Conservation (phyloP, 2,797 vertebrate genomes). For the Mareca strepera region DNA sequence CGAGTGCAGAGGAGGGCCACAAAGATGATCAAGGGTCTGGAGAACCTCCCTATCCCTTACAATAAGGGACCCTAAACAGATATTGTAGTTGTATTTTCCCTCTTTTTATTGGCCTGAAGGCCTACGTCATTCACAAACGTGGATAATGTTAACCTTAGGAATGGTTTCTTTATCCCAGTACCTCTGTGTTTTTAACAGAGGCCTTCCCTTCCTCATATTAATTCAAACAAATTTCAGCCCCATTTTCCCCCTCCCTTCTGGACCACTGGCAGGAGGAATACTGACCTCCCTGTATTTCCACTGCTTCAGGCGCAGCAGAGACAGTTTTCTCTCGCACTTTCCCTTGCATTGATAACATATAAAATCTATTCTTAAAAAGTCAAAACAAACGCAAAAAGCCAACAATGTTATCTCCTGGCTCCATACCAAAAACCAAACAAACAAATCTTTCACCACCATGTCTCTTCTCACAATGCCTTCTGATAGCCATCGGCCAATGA, state of each 20-base stretch:
- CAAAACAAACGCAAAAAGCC: constrained; percentile 22
- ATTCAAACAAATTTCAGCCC: not conserved
- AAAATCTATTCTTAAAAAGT: constrained; percentile 41
- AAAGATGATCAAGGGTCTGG: no score
- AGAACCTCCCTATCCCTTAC: no score
- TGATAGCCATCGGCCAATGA: constrained; percentile 70
- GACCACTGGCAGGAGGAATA: not conserved
- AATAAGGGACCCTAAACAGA: not conserved
- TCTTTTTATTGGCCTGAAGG: not conserved
- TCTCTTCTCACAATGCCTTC: constrained; percentile 70
- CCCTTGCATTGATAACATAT: not conserved
- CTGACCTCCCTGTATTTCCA: constrained; percentile 25
- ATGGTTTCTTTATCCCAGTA: not conserved
- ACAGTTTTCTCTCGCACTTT: constrained; percentile 46
- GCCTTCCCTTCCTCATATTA: not conserved
- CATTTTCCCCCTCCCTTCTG: not conserved
- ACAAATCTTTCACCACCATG: constrained; percentile 56
- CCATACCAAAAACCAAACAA: constrained; percentile 69
- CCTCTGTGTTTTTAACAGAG: not conserved
- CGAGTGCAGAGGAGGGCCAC: no score
- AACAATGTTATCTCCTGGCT: constrained; percentile 72
- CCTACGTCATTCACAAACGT: not conserved
- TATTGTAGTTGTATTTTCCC: not conserved
- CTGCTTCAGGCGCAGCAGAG: not conserved
- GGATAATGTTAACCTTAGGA: not conserved